phyloP scores from a whole-genome alignment of 2,888 invertebrate genomes.

The Bimastos eiseni region DNA sequence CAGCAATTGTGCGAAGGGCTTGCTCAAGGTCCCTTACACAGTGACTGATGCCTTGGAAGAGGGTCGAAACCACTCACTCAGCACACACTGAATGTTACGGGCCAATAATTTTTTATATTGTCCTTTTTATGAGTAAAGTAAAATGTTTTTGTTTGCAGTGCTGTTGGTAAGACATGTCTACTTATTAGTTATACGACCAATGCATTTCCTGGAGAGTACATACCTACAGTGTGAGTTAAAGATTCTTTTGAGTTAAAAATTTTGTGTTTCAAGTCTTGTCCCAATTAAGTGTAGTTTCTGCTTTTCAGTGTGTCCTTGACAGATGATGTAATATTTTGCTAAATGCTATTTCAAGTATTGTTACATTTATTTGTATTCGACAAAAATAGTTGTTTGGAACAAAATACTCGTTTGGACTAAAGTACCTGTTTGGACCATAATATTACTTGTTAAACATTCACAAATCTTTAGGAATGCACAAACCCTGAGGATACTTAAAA shows the following conservation, averaged over 20 bases:
- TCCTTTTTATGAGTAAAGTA: background rate
- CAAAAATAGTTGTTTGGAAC: background rate
- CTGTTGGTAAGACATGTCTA: slow-evolving; percentile 98
- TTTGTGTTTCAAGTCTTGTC: background rate
- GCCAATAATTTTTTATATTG: background rate
- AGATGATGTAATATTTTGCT: background rate
- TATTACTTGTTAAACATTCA: no score
- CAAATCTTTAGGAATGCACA: no score
- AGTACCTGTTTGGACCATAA: no score
- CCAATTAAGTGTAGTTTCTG: background rate
- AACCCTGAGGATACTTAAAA: no score
- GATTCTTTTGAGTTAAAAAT: background rate
- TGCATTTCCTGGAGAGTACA: slow-evolving; percentile 99
- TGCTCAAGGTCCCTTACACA: no score
- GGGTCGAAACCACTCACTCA: no score
- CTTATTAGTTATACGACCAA: slow-evolving; percentile 99
- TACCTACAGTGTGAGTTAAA: slow-evolving; percentile 86
- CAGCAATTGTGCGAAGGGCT: no score
- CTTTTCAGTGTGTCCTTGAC: background rate
- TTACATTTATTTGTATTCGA: background rate
- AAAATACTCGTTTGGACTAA: no score
- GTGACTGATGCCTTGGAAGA: no score
- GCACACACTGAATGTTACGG: no score
- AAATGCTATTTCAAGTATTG: background rate
- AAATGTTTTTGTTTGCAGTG: slow-evolving; percentile 70